phyloP scores from a whole-genome alignment of 2,797 vertebrate genomes.

The Mormyrops attenuatus region DNA sequence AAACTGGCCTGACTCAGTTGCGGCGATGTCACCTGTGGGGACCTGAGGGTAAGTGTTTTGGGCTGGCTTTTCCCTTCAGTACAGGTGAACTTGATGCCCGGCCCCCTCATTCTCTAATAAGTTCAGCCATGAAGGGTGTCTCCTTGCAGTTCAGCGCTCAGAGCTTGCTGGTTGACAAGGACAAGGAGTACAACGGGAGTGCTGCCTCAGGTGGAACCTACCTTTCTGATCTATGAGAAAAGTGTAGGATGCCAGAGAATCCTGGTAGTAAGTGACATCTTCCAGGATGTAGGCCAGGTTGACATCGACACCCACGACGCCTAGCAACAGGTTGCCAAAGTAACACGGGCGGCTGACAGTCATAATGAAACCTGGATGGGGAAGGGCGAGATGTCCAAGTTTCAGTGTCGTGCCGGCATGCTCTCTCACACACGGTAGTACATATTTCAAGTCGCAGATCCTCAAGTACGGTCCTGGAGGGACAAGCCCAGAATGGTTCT shows the following conservation, averaged over 20 bases:
- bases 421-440: neutral
- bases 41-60: neutral
- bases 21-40: constrained; percentile 20
- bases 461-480: neutral
- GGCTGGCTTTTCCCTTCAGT: neutral
- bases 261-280: constrained; percentile 97
- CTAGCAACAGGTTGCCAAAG: constrained; percentile 91
- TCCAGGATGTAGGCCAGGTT: constrained; percentile 95
- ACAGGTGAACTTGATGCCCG: neutral
- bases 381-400: neutral
- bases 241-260: constrained; percentile 93
- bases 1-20: constrained; percentile 14
- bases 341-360: constrained; percentile 95
- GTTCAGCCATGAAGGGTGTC: neutral
- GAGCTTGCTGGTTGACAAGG: neutral
- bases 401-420: neutral
- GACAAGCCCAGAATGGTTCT: neutral
- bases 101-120: neutral
- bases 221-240: constrained; percentile 99
- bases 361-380: constrained; percentile 85
- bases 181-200: neutral
- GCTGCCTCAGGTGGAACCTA: constrained; percentile 38
- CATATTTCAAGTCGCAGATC: neutral
- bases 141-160: neutral
- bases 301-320: constrained; percentile 94